Percentiles rank a stretch among this genome's conserved stretches.
Evolutionary conservation across 2,888 invertebrate species (phyloP).

Genomic region (Cheilosia vernalis): DNA sequence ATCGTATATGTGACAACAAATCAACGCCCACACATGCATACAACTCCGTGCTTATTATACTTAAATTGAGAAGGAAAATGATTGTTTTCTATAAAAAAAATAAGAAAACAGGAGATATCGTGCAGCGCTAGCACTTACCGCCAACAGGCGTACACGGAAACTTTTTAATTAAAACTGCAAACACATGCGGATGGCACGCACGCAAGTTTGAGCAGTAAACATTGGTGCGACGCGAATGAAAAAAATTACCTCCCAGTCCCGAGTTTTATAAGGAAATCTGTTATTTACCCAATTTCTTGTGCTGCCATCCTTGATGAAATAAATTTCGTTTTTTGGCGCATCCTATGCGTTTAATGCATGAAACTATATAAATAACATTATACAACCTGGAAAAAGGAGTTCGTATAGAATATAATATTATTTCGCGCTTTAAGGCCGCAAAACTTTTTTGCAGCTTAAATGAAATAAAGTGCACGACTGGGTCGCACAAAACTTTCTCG

Average conservation of each 20-base stretch:
- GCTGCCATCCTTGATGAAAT: neutral
- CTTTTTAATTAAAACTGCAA: slow-evolving; percentile 59
- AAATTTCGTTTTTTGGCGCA: neutral
- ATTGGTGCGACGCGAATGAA: slow-evolving; percentile 4
- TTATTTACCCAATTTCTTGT: neutral
- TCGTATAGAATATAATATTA: too few relatives aligned
- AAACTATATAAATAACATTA: neutral
- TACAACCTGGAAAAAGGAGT: too few relatives aligned
- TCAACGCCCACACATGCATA: slow-evolving; percentile 1
- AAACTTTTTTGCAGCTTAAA: too few relatives aligned
- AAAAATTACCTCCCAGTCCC: neutral
- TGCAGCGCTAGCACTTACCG: neutral
- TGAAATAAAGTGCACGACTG: too few relatives aligned
- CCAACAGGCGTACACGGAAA: slow-evolving; percentile 21
- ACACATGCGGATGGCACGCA: slow-evolving; percentile 38
- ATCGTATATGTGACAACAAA: neutral
- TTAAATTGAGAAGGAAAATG: slow-evolving; percentile 8
- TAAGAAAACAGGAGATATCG: neutral
- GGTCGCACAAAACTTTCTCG: too few relatives aligned
- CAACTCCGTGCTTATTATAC: neutral
- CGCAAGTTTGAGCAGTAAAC: slow-evolving; percentile 21
- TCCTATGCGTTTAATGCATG: neutral
- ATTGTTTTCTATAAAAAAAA: neutral
- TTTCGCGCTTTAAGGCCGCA: too few relatives aligned
- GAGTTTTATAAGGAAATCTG: neutral